Evolutionary conservation across 1,140 invertebrate genomes (phyloP), one percentile per base, ranked within the genome.

Genomic region (Diachasmimorpha longicaudata): DNA sequence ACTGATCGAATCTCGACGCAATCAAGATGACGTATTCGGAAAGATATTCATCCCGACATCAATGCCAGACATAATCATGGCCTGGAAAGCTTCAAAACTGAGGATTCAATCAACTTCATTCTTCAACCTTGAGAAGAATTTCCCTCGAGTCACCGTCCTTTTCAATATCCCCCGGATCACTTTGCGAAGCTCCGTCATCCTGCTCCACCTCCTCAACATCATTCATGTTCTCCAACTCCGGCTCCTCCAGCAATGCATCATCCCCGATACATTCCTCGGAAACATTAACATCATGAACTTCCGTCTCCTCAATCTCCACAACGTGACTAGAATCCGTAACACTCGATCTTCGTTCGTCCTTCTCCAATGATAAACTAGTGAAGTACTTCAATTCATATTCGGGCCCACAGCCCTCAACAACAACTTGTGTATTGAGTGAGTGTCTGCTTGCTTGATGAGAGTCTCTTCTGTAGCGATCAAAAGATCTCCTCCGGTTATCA

Each of bases 311-410:
- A 31, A 85, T 81, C 16, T 87, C 85, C 10, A 85, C 78, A 4
- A 80, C 79, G 48, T 82, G 84, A 44, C 81, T 85, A 0, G 83
- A 81, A 13, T 87, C 86, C 0, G 86, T 85, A 42, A 81, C 80
- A 52, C 85, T 86, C 13, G 77, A 80, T 0, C 82, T 80, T 36
- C 80, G 81, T 14, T 85, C 85, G 3, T 88, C 86, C 0, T 81
- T 85, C 4, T 87, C 86, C 5, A 85, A 55, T 0, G 86, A 86
- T 8, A 79, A 74, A 0, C 81, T 68, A 0, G 83, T 80, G 74
- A 87, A 88, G 63, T 89, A 88, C 66, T 87, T 88, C 14, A 85
- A 81, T 21, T 88, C 86, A 36, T 83, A 84, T 52, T 87, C 86
- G 3, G 67, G 68, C 0, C 75, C 79, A 23, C 72, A 77, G 31